Evolutionary conservation across 1,140 invertebrate species (phyloP).

Genomic region (Neodiprion virginianus): DNA sequence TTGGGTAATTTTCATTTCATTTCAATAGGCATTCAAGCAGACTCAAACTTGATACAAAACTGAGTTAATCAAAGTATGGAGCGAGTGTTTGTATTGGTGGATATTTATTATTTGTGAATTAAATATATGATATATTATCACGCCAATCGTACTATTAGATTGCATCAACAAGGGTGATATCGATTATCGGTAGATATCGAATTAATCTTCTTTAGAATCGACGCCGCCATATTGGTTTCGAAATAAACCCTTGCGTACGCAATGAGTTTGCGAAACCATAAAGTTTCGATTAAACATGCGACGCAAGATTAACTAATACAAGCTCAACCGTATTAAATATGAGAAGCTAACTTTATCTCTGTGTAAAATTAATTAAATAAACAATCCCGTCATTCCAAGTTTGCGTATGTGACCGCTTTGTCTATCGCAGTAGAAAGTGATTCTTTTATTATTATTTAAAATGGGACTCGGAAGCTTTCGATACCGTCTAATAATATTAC

Average conservation of each 20-base stretch:
- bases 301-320: background rate
- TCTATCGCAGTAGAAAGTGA: background rate
- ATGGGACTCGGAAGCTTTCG: constrained; percentile 42
- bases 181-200: too few species aligned
- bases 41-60: background rate
- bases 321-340: background rate
- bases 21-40: too few species aligned
- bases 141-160: too few species aligned
- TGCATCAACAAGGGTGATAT: too few species aligned
- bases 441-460: constrained; percentile 9
- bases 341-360: background rate
- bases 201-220: too few species aligned
- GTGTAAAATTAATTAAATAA: background rate
- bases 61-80: background rate
- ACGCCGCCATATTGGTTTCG: too few species aligned
- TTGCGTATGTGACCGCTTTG: too few species aligned
- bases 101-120: background rate
- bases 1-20: too few species aligned
- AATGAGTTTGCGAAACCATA: too few species aligned
- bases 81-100: background rate
- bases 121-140: background rate
- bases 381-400: too few species aligned
- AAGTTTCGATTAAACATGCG: too few species aligned
- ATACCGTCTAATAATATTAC: constrained; percentile 33
- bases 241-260: too few species aligned